These are phyloP conservation scores for Drosophila virilis DNA, from an alignment of 1,140 invertebrate genomes.

Conservation along the genomic window DNA sequence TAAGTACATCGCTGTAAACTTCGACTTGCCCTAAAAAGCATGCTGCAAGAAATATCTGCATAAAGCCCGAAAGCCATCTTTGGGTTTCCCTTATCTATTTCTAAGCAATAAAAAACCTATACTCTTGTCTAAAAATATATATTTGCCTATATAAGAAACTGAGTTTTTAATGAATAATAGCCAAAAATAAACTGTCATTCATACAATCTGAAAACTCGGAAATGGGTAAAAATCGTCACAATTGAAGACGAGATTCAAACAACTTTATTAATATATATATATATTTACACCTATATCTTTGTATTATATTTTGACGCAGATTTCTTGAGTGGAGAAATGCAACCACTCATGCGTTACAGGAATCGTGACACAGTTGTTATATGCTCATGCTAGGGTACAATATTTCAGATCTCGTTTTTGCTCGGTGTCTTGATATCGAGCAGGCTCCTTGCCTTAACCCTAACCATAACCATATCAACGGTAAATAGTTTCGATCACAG, in stretches of 20 bases:
- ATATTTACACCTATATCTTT: not conserved
- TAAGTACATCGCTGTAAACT: too few relatives aligned
- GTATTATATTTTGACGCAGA: not conserved
- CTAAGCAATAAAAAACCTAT: too few relatives aligned
- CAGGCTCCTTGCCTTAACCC: constrained; percentile 25
- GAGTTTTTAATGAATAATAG: too few relatives aligned
- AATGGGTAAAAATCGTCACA: too few relatives aligned
- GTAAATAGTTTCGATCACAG: constrained; percentile 78
- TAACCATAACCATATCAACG: constrained; percentile 78
- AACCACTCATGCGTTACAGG: constrained; percentile 40
- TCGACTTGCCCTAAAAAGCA: too few relatives aligned
- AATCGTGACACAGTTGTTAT: constrained; percentile 41
- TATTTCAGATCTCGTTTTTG: constrained; percentile 29
- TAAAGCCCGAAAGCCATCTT: too few relatives aligned
- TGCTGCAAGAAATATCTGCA: too few relatives aligned
- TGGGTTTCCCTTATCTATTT: too few relatives aligned
- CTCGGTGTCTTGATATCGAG: constrained; percentile 3
- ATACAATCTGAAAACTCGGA: too few relatives aligned
- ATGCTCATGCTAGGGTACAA: constrained; percentile 28
- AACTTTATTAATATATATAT: not conserved
- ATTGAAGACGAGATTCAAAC: not conserved
- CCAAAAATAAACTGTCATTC: too few relatives aligned
- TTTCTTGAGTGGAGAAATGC: not conserved
- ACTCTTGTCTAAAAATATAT: too few relatives aligned
- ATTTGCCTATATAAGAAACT: too few relatives aligned